Evolutionary conservation across 2,888 invertebrate genomes (phyloP).

Genomic region (Agrotis segetum): DNA sequence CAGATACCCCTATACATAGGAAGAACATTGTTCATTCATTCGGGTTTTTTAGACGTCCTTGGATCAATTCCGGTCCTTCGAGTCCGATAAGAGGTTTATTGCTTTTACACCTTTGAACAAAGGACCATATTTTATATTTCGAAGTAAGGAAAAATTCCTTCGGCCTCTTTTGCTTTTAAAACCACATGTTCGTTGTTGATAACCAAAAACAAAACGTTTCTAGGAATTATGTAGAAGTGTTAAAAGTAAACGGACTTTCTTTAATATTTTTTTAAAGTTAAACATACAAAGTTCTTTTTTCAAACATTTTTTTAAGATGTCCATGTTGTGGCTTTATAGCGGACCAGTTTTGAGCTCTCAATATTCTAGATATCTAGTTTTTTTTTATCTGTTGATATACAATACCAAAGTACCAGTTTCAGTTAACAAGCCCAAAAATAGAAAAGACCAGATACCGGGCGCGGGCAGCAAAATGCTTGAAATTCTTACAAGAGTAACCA

Average conservation of each 20-base stretch:
- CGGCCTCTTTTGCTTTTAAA: conserved; percentile 50
- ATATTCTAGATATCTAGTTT: conserved; percentile 29
- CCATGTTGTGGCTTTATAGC: conserved; percentile 8
- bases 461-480: conserved; percentile 8
- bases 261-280: conserved; percentile 1
- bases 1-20: conserved; percentile 32
- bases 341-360: conserved; percentile 16
- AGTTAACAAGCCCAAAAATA: conserved; percentile 27
- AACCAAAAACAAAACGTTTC: conserved; percentile 44
- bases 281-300: not conserved
- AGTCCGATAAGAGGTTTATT: conserved; percentile 67
- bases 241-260: not conserved
- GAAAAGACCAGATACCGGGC: not conserved
- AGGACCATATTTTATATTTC: conserved; percentile 54
- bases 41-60: conserved; percentile 58
- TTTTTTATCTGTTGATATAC: not conserved
- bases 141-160: conserved; percentile 54
- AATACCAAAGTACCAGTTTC: conserved; percentile 19
- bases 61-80: conserved; percentile 35
- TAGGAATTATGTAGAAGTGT: conserved; percentile 15
- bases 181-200: conserved; percentile 58
- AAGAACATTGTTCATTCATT: conserved; percentile 51
- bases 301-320: not conserved
- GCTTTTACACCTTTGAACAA: conserved; percentile 71
- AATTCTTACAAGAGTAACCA: conserved; percentile 9